Evolutionary conservation across 1,140 invertebrate genomes (phyloP).

Genomic region (Ptiloglossa arizonensis): DNA sequence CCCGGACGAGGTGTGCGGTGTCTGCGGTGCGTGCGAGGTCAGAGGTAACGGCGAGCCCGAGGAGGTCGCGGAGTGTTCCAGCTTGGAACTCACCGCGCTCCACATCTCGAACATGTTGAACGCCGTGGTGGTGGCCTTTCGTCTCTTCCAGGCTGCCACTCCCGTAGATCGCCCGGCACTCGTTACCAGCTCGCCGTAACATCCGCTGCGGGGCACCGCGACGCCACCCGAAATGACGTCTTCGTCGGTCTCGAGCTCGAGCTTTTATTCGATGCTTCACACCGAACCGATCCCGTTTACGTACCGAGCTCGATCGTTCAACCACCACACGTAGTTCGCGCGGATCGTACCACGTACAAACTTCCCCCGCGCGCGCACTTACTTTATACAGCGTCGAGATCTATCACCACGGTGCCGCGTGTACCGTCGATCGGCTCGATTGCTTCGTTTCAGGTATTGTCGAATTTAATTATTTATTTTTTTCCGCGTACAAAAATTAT

Average conservation of each 20-base stretch:
- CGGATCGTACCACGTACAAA: no score
- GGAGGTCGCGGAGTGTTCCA: slow-evolving; percentile 85
- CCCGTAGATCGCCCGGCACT: slow-evolving; percentile 51
- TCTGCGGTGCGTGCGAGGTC: slow-evolving; percentile 83
- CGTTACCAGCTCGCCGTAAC: slow-evolving; percentile 55
- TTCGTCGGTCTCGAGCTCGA: not conserved
- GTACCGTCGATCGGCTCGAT: no score
- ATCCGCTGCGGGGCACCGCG: slow-evolving; percentile 56
- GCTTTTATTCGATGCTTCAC: not conserved
- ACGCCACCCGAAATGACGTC: slow-evolving; percentile 33
- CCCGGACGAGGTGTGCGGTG: slow-evolving; percentile 89
- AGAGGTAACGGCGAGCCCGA: slow-evolving; percentile 79
- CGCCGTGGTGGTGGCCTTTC: slow-evolving; percentile 79
- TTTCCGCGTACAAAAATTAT: no score
- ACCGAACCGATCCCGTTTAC: not conserved
- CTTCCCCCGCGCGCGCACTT: no score
- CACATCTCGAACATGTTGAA: slow-evolving; percentile 94
- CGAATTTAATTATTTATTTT: no score
- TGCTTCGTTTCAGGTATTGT: no score
- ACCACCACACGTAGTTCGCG: no score
- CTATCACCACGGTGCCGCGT: no score
- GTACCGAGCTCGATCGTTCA: no score
- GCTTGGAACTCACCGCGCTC: slow-evolving; percentile 91
- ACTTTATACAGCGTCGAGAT: no score
- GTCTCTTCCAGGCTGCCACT: slow-evolving; percentile 59